Conservation (phyloP, 2,888 invertebrate species). For the Blastobasis adustella region DNA sequence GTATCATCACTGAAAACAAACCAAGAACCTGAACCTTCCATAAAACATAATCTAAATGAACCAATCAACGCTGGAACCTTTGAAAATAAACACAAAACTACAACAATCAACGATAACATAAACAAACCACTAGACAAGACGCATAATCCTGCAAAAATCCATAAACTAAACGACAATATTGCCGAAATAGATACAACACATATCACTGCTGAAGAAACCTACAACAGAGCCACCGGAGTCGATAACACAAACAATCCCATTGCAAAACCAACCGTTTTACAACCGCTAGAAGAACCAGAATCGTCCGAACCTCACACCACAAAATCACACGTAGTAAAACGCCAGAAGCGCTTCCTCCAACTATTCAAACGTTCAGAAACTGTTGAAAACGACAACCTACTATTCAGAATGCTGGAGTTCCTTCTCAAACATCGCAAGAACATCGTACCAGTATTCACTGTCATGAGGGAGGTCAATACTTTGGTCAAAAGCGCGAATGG, state of each 20-base stretch:
- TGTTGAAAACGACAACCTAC: constrained; percentile 31
- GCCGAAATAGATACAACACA: not conserved
- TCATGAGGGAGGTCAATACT: constrained; percentile 51
- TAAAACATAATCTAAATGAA: too few species aligned
- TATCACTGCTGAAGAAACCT: too few species aligned
- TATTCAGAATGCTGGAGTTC: constrained; percentile 41
- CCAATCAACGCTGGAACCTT: too few species aligned
- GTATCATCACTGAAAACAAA: too few species aligned
- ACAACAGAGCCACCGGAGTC: too few species aligned
- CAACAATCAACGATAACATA: too few species aligned
- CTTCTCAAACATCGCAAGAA: constrained; percentile 35
- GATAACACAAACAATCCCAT: constrained; percentile 4
- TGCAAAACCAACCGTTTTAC: not conserved
- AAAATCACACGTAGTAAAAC: constrained; percentile 13
- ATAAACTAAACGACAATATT: not conserved
- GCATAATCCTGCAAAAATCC: not conserved
- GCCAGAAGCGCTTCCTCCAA: constrained; percentile 42
- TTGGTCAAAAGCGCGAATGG: constrained; percentile 45
- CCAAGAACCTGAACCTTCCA: too few species aligned
- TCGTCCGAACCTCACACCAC: not conserved
- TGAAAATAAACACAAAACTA: too few species aligned
- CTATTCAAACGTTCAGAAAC: constrained; percentile 27
- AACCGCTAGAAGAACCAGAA: not conserved
- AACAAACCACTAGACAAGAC: too few species aligned
- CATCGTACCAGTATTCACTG: constrained; percentile 42